A percentile compares a stretch with the other conserved stretches of the same genome.
These are phyloP conservation scores for Drosophila jambulina DNA, from an alignment of 1,140 invertebrate genomes.

Conservation along the genomic window DNA sequence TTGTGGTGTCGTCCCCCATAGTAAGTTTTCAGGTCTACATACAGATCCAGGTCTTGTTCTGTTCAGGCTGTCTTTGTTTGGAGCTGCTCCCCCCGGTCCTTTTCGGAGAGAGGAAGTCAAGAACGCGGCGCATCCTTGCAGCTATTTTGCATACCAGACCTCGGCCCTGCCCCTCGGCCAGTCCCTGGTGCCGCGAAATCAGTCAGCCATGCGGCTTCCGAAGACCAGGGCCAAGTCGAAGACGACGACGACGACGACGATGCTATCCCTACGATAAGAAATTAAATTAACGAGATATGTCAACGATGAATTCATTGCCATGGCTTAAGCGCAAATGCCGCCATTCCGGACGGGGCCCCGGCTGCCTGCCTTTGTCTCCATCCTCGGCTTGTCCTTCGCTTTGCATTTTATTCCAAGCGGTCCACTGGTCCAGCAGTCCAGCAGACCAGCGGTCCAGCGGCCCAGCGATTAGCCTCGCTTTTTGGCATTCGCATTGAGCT, in stretches of 20 bases:
- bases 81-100: neutral
- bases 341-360: conserved; percentile 70
- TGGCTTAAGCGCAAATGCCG: conserved; percentile 85
- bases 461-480: conserved; percentile 78
- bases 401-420: conserved; percentile 71
- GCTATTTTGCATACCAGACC: conserved; percentile 82
- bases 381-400: conserved; percentile 32
- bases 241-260: conserved; percentile 56
- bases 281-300: conserved; percentile 85
- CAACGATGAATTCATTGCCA: conserved; percentile 85
- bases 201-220: conserved; percentile 77
- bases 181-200: conserved; percentile 45
- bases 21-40: conserved; percentile 23
- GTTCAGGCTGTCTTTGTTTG: conserved; percentile 32
- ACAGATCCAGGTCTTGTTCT: conserved; percentile 40
- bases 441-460: conserved; percentile 15
- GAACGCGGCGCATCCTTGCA: conserved; percentile 71
- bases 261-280: conserved; percentile 85
- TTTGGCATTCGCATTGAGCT: conserved; percentile 71
- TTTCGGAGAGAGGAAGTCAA: conserved; percentile 29
- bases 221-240: conserved; percentile 38
- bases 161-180: conserved; percentile 9
- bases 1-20: conserved; percentile 5
- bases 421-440: conserved; percentile 13
- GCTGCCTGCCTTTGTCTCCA: conserved; percentile 24